Evolutionary conservation across 2,888 invertebrate species (phyloP).

Genomic region (Drosophila conformis): DNA sequence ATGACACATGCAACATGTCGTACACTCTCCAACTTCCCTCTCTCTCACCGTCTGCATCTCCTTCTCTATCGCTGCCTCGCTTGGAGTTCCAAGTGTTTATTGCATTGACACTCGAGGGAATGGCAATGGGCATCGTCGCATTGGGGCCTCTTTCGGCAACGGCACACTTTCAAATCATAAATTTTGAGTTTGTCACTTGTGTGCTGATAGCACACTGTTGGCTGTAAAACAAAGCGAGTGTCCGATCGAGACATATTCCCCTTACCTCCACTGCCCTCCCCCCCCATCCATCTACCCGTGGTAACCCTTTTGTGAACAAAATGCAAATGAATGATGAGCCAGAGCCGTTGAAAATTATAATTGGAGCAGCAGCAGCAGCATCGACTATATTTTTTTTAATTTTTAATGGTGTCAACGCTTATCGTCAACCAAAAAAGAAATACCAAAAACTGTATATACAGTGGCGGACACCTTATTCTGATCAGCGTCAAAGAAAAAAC

Average conservation of each 20-base stretch:
- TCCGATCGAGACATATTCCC: conserved; percentile 16
- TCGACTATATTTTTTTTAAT: conserved; percentile 51
- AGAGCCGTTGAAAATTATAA: conserved; percentile 73
- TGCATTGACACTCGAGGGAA: conserved; percentile 72
- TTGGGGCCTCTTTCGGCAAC: conserved; percentile 28
- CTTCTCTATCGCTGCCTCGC: conserved; percentile 5
- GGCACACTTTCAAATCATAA: conserved; percentile 80
- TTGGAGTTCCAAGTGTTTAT: conserved; percentile 67
- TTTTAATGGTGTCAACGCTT: conserved; percentile 80
- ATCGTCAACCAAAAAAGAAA: conserved; percentile 56
- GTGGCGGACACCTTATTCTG: too few relatives aligned
- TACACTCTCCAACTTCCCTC: not conserved
- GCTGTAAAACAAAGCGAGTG: conserved; percentile 56
- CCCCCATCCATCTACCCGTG: not conserved
- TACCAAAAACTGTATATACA: conserved; percentile 15
- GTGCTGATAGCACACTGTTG: conserved; percentile 56
- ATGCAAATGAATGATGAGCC: conserved; percentile 74
- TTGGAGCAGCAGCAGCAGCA: conserved; percentile 61
- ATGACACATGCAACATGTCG: conserved; percentile 75
- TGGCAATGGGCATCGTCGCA: conserved; percentile 16
- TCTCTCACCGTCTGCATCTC: conserved; percentile 3
- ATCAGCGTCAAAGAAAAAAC: too few relatives aligned
- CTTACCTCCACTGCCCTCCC: not conserved
- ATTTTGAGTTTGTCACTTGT: conserved; percentile 76
- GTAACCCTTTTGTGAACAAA: conserved; percentile 38